Base-by-base conservation (phyloP, 2,113 vertebrate genomes). In the Bambusicola thoracicus region DNA sequence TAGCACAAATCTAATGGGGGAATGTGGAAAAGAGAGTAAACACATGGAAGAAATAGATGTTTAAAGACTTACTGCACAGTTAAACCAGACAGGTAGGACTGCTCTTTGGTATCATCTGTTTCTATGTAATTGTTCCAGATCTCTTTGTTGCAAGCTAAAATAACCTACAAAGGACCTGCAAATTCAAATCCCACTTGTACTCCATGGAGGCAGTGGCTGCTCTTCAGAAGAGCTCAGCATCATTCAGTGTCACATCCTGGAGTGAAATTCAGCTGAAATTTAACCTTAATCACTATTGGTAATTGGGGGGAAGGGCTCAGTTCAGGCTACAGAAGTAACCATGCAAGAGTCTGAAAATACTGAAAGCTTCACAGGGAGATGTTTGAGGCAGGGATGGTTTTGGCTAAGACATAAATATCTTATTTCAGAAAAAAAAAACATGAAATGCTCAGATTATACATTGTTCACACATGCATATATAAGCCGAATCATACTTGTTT, bases 361-460 rank as follows among this genome's bases (percentile, higher is more conserved):
- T 68, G 3, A 1, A 61, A 65, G 29, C 12, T 92, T 87, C 84
- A 79, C 80, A 81, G 90, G 10, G 25, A 67, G 12, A 94, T 67
- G 8, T 51, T 62, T 51, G 59, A 94, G 53, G 17, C 27, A 88
- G n/a, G 7, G 51, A 56, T 81, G 63, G 8, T 81, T 51, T 68
- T 85, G 34, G 40, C 53, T 69, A 44, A 81, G 49, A 61, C 2
- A 86, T 76, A 89, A 65, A 0, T 8, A 63, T 69, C 1, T 0
- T 73, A 41, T 85, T 93, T 85, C 62, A 76, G 59, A 62, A 91
- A 90, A 78, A 62, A 91, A 90, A 90, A 81, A 58, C 14, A 55
- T 32, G 8, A 89, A 91, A 79, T 79, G 7, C 2, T 73, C 14
- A 69, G 58, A 58, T 89, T 79, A 62, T 43, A 77, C 46, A 43